Evolutionary conservation across 2,888 invertebrate genomes (phyloP), one percentile per base, ranked within the genome.

Genomic region (Luperina testacea): DNA sequence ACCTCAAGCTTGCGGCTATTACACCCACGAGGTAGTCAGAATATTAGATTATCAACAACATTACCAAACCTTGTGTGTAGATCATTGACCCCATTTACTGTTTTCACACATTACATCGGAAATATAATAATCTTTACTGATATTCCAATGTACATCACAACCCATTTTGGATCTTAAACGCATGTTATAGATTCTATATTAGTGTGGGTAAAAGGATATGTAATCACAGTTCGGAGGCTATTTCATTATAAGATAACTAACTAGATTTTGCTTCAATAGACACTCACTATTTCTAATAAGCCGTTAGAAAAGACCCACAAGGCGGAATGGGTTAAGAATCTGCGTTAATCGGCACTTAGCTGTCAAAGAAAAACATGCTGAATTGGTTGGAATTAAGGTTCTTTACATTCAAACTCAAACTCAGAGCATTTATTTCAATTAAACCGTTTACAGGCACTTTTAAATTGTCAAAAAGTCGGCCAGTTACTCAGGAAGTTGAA

Each of bases 41-140:
- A 57, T 38, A 68, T 45, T 59, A 32, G 24, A 24, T n/a, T 45
- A 42, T 45, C 13, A 72, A 38, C 42, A 24, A 59, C 68, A 74
- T 63, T 42, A 42, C 38, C 15, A 53, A 53, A 70, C 17, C n/a
- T 27, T 59, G 57, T 70, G 45, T 61, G 3, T 6, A 27, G 48
- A 72, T 59, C 63, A 68, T 68, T 74, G 72, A 68, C 71, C 71
- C 38, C 9, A 57, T 67, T 69, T 70, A 75, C 74, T 51, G 48
- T 51, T 72, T 84, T 78, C 61, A 80, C n/a, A 65, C 27, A 71
- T 64, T 67, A 75, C 51, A 38, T 76, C 27, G 6, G 63, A 38
- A 84, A 84, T 59, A 71, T 70, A 84, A 75, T 75, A 77, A 81
- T 79, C 70, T 64, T 38, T 65, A 77, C 71, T 15, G 20, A 73